Percentiles rank a stretch among this genome's conserved stretches.
Evolutionary conservation across 2,113 vertebrate species (phyloP).

Genomic region (Percina caprodes): DNA sequence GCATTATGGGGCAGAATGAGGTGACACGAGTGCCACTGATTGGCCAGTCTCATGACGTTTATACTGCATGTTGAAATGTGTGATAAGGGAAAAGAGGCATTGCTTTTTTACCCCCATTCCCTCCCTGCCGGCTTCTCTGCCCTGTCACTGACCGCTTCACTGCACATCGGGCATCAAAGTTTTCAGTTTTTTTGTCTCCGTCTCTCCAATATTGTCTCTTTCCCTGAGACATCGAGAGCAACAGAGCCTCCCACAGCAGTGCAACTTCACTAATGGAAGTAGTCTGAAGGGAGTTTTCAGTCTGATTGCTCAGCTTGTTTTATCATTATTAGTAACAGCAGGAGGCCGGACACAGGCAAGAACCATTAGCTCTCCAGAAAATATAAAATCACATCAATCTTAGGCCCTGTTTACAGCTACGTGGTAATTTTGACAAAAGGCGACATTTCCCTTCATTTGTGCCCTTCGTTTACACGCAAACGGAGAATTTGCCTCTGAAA

Average conservation of each 20-base stretch:
- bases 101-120: neutral
- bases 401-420: no score
- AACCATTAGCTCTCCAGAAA: constrained; percentile 17
- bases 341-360: neutral
- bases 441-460: no score
- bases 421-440: no score
- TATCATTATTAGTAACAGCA: constrained; percentile 21
- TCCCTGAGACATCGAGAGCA: neutral
- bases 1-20: constrained; percentile 13
- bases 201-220: constrained; percentile 4
- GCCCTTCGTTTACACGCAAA: no score
- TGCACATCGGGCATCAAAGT: neutral
- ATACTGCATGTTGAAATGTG: neutral
- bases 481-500: no score
- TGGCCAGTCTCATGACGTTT: neutral
- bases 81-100: neutral
- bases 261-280: neutral
- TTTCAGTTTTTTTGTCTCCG: neutral
- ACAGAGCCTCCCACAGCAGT: constrained; percentile 8
- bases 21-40: constrained; percentile 7
- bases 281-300: constrained; percentile 7
- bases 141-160: neutral
- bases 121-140: constrained; percentile 5
- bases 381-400: neutral
- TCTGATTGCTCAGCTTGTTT: constrained; percentile 29